A percentile compares a stretch with the other conserved stretches of the same genome.
Conservation (phyloP, 2,797 vertebrate species). For the Pitangus sulphuratus region DNA sequence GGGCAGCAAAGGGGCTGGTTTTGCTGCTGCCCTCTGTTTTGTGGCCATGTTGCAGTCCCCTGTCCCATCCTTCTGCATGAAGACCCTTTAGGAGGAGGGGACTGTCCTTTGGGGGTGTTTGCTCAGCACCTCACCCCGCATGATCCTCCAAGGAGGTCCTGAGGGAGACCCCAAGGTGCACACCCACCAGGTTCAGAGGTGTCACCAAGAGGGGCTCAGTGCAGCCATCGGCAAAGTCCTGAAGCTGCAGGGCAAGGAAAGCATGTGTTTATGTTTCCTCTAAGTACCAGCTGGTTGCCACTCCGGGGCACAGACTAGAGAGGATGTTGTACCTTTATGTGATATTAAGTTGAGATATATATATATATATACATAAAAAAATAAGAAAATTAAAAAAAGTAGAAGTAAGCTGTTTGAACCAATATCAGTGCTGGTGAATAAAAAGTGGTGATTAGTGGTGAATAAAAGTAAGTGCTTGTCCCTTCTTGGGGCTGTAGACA, state of each 20-base stretch:
- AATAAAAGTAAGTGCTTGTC: not conserved
- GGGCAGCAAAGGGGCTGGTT: not conserved
- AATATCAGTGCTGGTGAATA: not conserved
- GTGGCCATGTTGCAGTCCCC: not conserved
- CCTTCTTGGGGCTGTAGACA: not conserved
- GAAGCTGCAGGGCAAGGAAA: fast-evolving
- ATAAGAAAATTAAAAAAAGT: not conserved
- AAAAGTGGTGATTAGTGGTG: not conserved
- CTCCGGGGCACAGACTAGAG: not conserved
- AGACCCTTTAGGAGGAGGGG: not conserved
- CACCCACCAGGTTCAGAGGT: not conserved
- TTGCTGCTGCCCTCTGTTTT: not conserved
- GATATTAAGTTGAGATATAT: not conserved
- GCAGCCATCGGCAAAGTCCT: fast-evolving
- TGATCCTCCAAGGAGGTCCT: not conserved
- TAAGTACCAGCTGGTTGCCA: not conserved
- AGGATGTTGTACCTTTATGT: not conserved
- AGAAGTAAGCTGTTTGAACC: not conserved
- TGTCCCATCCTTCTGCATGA: fast-evolving
- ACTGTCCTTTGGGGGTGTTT: not conserved
- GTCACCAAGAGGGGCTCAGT: not conserved
- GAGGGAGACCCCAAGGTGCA: not conserved
- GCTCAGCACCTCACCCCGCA: not conserved
- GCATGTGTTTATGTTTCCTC: not conserved
- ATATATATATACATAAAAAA: not conserved